phyloP scores from a whole-genome alignment of 2,797 vertebrate genomes.

The Chromis chromis region DNA sequence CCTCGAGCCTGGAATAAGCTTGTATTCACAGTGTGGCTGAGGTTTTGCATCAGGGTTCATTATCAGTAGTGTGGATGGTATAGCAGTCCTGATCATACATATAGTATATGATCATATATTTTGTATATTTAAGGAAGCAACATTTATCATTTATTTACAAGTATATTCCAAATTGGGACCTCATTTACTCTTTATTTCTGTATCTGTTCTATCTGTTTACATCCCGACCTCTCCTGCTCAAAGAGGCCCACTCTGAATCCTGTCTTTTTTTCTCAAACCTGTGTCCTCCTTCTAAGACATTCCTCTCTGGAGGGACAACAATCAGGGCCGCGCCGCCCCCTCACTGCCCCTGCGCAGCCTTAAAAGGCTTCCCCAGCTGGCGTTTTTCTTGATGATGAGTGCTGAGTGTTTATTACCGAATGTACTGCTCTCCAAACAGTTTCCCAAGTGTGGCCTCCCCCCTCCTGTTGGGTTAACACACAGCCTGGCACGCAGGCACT shows the following conservation, averaged over 20 bases:
- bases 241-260: slow-evolving; percentile 7
- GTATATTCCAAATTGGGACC: neutral
- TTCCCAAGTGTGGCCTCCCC: slow-evolving; percentile 40
- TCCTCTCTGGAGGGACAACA: slow-evolving; percentile 55
- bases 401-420: slow-evolving; percentile 79
- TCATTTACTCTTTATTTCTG: neutral
- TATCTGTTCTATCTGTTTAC: slow-evolving; percentile 30
- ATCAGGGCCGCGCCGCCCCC: slow-evolving; percentile 31
- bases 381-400: slow-evolving; percentile 68
- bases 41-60: neutral
- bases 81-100: too few species aligned
- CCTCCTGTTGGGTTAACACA: slow-evolving; percentile 20
- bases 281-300: slow-evolving; percentile 44
- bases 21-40: neutral
- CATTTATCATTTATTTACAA: neutral
- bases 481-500: slow-evolving; percentile 28
- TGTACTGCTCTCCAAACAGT: slow-evolving; percentile 80
- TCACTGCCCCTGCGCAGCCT: slow-evolving; percentile 52
- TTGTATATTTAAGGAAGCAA: slow-evolving; percentile 2
- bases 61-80: neutral
- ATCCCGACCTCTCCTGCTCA: neutral
- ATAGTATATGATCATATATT: too few species aligned
- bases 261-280: slow-evolving; percentile 22
- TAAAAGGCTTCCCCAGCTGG: slow-evolving; percentile 81
- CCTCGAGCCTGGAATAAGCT: neutral